phyloP scores from a whole-genome alignment of 2,113 vertebrate genomes.

The Otolemur garnettii region DNA sequence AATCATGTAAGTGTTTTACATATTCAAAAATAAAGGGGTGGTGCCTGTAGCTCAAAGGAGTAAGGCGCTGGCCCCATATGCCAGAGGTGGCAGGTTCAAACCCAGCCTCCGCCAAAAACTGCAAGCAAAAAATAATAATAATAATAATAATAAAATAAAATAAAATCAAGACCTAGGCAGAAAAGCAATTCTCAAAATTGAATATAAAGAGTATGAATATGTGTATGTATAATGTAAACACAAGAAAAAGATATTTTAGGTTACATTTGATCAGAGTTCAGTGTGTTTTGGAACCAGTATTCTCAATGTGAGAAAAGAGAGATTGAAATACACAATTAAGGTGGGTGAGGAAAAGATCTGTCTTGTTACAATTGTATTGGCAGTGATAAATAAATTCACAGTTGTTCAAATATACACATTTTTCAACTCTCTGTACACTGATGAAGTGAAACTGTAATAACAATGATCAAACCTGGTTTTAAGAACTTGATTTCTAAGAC shows the following conservation, averaged over 20 bases:
- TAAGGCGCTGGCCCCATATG: too few relatives aligned
- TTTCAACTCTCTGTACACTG: not conserved
- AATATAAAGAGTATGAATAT: not conserved
- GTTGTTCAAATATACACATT: not conserved
- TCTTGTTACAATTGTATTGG: not conserved
- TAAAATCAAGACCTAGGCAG: slow-evolving; percentile 2
- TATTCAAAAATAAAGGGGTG: slow-evolving; percentile 19
- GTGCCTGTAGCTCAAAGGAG: too few relatives aligned
- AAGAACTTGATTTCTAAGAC: not conserved
- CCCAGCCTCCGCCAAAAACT: too few relatives aligned
- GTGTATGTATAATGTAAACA: not conserved
- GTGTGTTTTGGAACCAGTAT: not conserved
- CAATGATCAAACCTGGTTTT: not conserved
- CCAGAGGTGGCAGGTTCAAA: too few relatives aligned
- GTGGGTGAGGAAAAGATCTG: not conserved
- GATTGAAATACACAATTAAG: not conserved
- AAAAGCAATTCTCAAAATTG: not conserved
- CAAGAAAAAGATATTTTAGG: not conserved
- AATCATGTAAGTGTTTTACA: not conserved
- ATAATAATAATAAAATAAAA: too few relatives aligned
- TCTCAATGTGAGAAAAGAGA: not conserved
- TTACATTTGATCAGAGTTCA: not conserved
- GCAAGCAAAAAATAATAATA: too few relatives aligned
- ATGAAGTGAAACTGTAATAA: not conserved
- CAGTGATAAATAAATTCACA: not conserved